Base-by-base conservation (phyloP, 1,140 invertebrate species). In the Leptinotarsa lineolata region DNA sequence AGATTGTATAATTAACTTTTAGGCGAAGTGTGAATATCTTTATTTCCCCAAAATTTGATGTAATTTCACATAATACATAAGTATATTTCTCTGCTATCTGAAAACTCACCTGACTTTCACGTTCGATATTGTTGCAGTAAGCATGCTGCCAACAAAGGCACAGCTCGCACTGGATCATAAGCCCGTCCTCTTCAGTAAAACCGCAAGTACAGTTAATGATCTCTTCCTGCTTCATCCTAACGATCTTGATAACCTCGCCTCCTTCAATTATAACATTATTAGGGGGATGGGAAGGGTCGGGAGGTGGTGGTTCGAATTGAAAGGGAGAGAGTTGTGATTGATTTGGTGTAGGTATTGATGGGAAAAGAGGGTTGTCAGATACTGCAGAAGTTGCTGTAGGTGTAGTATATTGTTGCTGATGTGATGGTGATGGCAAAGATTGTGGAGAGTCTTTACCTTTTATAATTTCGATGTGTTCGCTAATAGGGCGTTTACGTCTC, bases 61-160 rank as follows among this genome's bases (percentile, higher is more conserved):
- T 30, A 30, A 30, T 30, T 30, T 30, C 6, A 30, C 24, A 30
- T 30, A 30, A 30, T 30, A 2, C 30, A 39, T 11, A 39, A 39
- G 30, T 30, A 6, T 30, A 8, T 30, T 30, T 30, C 8, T 11
- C 30, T 39, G 30, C 8, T 30, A 4, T 39, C 30, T 11, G 0
- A 54, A n/a, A 54, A 63, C 61, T 63, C 13, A 63, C 93, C 83
- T 96, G 89, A 13, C 88, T 88, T 76, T 95, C 94, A 44, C 88
- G 89, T 72, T 92, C 90, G 73, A 96, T 94, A 61, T 91, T 91
- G 83, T 95, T 94, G 80, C 95, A 98, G 54, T 90, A 87, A 1
- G 94, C 95, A 84, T 97, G 96, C 84, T 97, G 96, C 96, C 96
- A 98, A 83, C 94, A 96, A 13, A 97, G 85, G 81, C 96, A 97